A percentile compares a stretch with the other conserved stretches of the same genome.
phyloP scores from a whole-genome alignment of 2,888 invertebrate genomes.

The Protodeltote pygarga region DNA sequence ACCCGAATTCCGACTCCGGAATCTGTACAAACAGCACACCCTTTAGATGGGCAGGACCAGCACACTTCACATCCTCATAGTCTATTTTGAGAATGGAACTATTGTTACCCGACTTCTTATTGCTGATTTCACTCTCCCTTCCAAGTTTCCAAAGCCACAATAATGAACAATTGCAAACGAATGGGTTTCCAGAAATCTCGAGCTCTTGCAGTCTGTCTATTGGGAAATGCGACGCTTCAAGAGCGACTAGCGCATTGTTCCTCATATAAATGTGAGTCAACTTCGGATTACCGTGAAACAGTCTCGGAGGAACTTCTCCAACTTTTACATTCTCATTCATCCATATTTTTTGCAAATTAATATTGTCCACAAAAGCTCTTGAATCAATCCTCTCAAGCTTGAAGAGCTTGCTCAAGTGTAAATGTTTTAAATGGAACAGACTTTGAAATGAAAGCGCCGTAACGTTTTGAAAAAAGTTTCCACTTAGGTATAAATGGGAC shows the following conservation, averaged over 20 bases:
- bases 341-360: constrained; percentile 92
- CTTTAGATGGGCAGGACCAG: constrained; percentile 86
- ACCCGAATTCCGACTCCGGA: constrained; percentile 88
- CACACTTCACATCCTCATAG: constrained; percentile 87
- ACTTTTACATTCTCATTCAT: constrained; percentile 93
- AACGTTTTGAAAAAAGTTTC: constrained; percentile 91
- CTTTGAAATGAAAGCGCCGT: constrained; percentile 93
- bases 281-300: constrained; percentile 94
- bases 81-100: constrained; percentile 83
- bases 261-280: constrained; percentile 91
- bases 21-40: constrained; percentile 85
- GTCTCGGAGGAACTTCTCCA: constrained; percentile 91
- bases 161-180: constrained; percentile 95
- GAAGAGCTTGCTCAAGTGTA: constrained; percentile 90
- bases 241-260: constrained; percentile 91
- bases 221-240: constrained; percentile 94
- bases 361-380: constrained; percentile 94
- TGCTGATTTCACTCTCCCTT: constrained; percentile 75
- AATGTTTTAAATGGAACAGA: constrained; percentile 92
- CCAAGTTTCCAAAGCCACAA: constrained; percentile 94
- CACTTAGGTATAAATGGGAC: constrained; percentile 91
- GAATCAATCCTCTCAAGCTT: constrained; percentile 90
- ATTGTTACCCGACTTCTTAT: constrained; percentile 70
- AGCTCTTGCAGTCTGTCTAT: constrained; percentile 92
- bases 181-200: constrained; percentile 93